Evolutionary conservation across 2,888 invertebrate genomes (phyloP).

Genomic region (Orgyia antiqua): DNA sequence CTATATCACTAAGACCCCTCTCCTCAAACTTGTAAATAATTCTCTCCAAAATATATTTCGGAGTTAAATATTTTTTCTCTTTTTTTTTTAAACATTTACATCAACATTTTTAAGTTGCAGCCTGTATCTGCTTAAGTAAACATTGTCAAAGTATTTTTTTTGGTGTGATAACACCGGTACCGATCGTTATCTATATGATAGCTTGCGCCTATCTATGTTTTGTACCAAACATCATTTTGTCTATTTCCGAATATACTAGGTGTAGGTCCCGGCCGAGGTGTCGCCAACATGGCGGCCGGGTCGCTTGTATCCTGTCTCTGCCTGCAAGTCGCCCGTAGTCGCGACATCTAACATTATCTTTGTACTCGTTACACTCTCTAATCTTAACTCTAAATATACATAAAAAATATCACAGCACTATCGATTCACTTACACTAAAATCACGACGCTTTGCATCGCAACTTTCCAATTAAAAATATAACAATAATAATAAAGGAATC

Average conservation of each 20-base stretch:
- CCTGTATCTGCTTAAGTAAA: conserved; percentile 42
- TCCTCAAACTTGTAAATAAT: conserved; percentile 71
- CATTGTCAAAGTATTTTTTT: conserved; percentile 30
- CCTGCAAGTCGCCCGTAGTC: conserved; percentile 19
- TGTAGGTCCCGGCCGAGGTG: conserved; percentile 15
- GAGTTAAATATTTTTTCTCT: conserved; percentile 58
- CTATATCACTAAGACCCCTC: conserved; percentile 73
- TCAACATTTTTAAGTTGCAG: conserved; percentile 49
- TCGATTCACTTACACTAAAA: conserved; percentile 75
- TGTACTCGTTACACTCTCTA: conserved; percentile 66
- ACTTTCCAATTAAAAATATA: conserved; percentile 42
- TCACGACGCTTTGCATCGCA: conserved; percentile 61
- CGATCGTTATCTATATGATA: conserved; percentile 20
- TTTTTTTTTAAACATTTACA: conserved; percentile 49
- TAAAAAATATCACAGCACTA: conserved; percentile 78
- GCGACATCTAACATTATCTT: conserved; percentile 51
- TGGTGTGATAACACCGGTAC: conserved; percentile 27
- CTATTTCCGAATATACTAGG: conserved; percentile 21
- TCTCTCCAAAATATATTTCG: conserved; percentile 76
- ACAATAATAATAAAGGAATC: conserved; percentile 62
- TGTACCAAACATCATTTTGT: conserved; percentile 28
- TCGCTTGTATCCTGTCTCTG: conserved; percentile 13
- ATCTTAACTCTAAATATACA: conserved; percentile 71
- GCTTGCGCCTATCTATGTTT: conserved; percentile 22
- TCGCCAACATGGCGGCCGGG: conserved; percentile 7